phyloP scores from a whole-genome alignment of 2,113 vertebrate genomes.

The Equus quagga region DNA sequence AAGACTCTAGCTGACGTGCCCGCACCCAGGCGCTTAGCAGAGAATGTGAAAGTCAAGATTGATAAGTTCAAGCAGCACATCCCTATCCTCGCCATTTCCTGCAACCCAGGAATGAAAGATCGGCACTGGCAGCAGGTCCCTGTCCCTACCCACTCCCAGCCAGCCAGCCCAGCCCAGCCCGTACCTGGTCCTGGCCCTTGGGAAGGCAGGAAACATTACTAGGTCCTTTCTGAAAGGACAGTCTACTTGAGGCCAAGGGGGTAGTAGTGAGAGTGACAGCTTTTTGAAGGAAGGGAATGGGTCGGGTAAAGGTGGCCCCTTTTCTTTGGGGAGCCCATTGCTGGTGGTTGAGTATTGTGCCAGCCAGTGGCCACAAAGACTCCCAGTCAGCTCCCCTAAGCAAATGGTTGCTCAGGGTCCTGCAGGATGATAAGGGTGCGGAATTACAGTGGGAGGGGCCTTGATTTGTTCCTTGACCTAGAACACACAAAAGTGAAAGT shows the following conservation, averaged over 20 bases:
- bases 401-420: neutral
- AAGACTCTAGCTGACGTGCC: slow-evolving; percentile 88
- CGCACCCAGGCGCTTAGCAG: slow-evolving; percentile 89
- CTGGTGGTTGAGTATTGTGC: neutral
- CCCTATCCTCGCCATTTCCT: slow-evolving; percentile 91
- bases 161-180: neutral
- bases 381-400: neutral
- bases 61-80: slow-evolving; percentile 93
- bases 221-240: slow-evolving; percentile 4
- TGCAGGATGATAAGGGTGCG: neutral
- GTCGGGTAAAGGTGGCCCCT: neutral
- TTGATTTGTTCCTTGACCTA: neutral
- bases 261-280: too few relatives aligned
- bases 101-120: slow-evolving; percentile 94
- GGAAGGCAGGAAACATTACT: neutral
- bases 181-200: neutral
- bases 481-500: neutral
- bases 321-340: neutral
- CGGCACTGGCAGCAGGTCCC: slow-evolving; percentile 94
- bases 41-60: slow-evolving; percentile 89
- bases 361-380: neutral
- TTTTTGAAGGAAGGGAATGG: neutral
- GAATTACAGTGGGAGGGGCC: neutral
- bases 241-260: neutral
- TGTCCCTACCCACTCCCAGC: neutral